phyloP scores from a whole-genome alignment of 1,140 invertebrate species.

The Eulimnadia texana region DNA sequence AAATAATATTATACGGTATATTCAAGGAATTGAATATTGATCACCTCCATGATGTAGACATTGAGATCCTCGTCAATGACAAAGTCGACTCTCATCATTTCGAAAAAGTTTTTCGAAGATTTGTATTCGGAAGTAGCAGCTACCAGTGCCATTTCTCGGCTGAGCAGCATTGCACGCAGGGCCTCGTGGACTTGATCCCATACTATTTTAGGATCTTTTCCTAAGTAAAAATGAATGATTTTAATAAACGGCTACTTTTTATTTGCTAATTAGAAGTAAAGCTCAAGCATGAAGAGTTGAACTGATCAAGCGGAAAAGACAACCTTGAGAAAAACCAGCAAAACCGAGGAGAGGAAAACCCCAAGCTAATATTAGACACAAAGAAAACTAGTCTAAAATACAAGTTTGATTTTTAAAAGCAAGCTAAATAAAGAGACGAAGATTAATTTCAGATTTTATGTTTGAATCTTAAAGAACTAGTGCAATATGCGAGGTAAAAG shows the following conservation, averaged over 20 bases:
- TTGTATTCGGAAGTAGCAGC: slow-evolving; percentile 31
- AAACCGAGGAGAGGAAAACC: no score
- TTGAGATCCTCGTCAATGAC: slow-evolving; percentile 76
- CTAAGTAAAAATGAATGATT: slow-evolving; percentile 24
- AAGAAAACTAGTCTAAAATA: no score
- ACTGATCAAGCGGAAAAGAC: no score
- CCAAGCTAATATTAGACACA: no score
- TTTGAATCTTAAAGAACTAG: no score
- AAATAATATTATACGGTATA: no score
- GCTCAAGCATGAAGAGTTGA: no score
- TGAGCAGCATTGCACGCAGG: slow-evolving; percentile 52
- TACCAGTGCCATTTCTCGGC: slow-evolving; percentile 50
- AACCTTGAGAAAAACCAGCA: no score
- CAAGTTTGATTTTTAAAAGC: slow-evolving; percentile 7
- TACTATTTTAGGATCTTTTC: slow-evolving; percentile 52
- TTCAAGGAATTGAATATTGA: no score
- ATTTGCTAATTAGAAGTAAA: no score
- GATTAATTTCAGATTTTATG: neutral
- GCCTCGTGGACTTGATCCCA: slow-evolving; percentile 70
- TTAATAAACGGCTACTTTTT: neutral
- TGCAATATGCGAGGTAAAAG: no score
- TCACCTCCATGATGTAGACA: slow-evolving; percentile 74
- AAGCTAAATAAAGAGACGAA: neutral
- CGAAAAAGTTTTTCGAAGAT: slow-evolving; percentile 68
- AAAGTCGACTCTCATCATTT: slow-evolving; percentile 87